Evolutionary conservation across 2,888 invertebrate species (phyloP), one percentile per base, ranked within the genome.

Genomic region (Megaustenia siamemsis): DNA sequence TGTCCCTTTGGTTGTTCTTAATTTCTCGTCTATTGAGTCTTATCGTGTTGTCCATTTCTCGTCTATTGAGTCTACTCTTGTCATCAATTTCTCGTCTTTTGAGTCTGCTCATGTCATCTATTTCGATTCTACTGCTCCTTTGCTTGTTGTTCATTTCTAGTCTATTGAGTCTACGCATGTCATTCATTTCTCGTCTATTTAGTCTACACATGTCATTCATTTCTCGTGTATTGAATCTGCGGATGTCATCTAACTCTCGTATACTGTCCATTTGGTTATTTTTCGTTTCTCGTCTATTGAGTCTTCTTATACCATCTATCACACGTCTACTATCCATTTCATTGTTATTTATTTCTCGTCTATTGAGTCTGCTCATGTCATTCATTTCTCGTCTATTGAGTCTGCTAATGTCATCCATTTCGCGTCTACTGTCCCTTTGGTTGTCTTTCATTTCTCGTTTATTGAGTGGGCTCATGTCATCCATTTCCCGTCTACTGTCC

Each of bases 181-280:
- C n/a, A n/a, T n/a, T n/a, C n/a, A n/a, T n/a, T n/a, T n/a, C n/a
- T n/a, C n/a, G n/a, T n/a, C n/a, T n/a, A n/a, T n/a, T n/a, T n/a
- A n/a, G n/a, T n/a, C n/a, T n/a, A n/a, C n/a, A n/a, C n/a, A n/a
- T n/a, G n/a, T n/a, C n/a, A n/a, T n/a, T n/a, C n/a, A n/a, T n/a
- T n/a, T n/a, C n/a, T n/a, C n/a, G 43, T n/a, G 21, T 75, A n/a
- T 45, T 75, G 63, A 32, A 49, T 75, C 56, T 82, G 38, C 63
- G 75, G 63, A 45, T 43, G 35, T 43, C 32, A 40, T 28, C n/a
- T 43, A 43, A 40, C 32, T 32, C 56, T 28, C 24, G n/a, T 60
- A 75, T 38, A 10, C n/a, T n/a, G n/a, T n/a, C n/a, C n/a, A n/a
- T n/a, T n/a, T n/a, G n/a, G n/a, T n/a, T n/a, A n/a, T n/a, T n/a